A percentile compares a stretch with the other conserved stretches of the same genome.
Evolutionary conservation across 2,888 invertebrate species (phyloP).

Genomic region (Habroteleia sp.): DNA sequence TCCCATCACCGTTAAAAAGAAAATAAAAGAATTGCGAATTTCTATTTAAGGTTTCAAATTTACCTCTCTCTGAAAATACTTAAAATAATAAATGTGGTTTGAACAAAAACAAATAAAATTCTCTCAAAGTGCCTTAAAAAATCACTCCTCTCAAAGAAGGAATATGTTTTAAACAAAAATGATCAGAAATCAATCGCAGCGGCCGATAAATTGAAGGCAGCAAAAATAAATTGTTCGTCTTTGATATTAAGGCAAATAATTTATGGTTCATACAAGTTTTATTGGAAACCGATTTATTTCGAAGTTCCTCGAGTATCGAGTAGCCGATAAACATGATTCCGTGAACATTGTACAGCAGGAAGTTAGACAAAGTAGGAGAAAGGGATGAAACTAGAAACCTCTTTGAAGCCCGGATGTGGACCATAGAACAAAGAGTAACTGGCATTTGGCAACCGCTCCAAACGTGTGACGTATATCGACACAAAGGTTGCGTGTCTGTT

Average conservation of each 20-base stretch:
- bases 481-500: conserved; percentile 62
- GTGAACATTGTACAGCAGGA: conserved; percentile 41
- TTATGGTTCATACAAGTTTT: conserved; percentile 58
- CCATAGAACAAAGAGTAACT: conserved; percentile 62
- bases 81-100: too few species aligned
- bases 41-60: too few species aligned
- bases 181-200: conserved; percentile 36
- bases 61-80: too few species aligned
- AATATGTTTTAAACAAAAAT: conserved; percentile 20
- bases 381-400: conserved; percentile 59
- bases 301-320: conserved; percentile 53
- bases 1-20: too few species aligned
- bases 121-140: too few species aligned
- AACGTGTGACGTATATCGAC: conserved; percentile 58
- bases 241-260: conserved; percentile 59
- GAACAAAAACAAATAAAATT: too few species aligned
- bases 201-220: conserved; percentile 38
- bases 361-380: conserved; percentile 56
- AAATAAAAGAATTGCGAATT: too few species aligned
- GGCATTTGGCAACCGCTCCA: conserved; percentile 60
- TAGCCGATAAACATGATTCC: conserved; percentile 59
- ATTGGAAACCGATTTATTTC: conserved; percentile 64
- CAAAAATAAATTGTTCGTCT: conserved; percentile 50
- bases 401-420: conserved; percentile 63
- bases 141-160: too few species aligned